Evolutionary conservation across 2,113 vertebrate species (phyloP).

Genomic region (human (Homo sapiens)): GRCh38 chr7:25480501-25481000

Average conservation of each 20-base stretch:
- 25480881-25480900: neutral
- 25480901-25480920: neutral
- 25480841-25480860: neutral
- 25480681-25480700: neutral
- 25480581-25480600: neutral
- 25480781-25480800: neutral
- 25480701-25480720: neutral
- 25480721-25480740: neutral
- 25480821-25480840: neutral
- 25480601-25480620: neutral
- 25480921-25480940: neutral
- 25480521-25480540: neutral
- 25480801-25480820: neutral
- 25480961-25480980: neutral
- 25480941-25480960: too few relatives aligned
- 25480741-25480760: neutral
- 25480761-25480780: neutral
- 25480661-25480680: neutral
- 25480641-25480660: neutral
- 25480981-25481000: neutral
- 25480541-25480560: neutral
- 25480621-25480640: neutral
- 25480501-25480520: neutral
- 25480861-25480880: neutral
- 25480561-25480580: neutral